Evolutionary conservation across 2,797 vertebrate species (phyloP), one percentile per base, ranked within the genome.

Genomic region (Chromis chromis): DNA sequence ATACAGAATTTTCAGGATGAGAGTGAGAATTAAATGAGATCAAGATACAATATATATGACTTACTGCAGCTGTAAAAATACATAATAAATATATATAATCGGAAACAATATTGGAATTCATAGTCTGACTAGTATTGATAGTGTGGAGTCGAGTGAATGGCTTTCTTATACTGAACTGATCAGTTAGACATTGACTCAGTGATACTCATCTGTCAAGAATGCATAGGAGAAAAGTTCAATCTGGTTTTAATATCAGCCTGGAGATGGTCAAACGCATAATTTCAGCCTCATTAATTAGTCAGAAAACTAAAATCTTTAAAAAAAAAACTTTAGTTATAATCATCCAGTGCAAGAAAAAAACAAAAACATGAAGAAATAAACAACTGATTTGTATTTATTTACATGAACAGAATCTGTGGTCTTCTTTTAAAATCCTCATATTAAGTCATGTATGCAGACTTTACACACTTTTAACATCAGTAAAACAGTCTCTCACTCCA

Each of bases 191-290:
- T n/a, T 56, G 59, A 72, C 54, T 74, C 74, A 74, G 27, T 58
- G 17, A 66, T 63, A 40, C 25, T 79, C 55, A 77, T 83, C 66
- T 54, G 42, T 58, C 72, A 79, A 55, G 68, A 86, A 84, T 68
- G 70, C 69, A 62, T 36, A 27, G 24, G 36, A 52, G 49, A 12
- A 52, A 50, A 60, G 14, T 24, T 1, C n/a, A 42, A 33, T 46
- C 61, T 81, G 69, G 62, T 21, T 81, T 70, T 61, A n/a, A 49
- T 27, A 59, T 72, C 1, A 52, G 0, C 12, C 12, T 60, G 21
- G 16, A 61, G 39, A 52, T 42, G 21, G 7, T 60, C 2, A 10
- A 17, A 28, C 24, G 1, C 42, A 31, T 9, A 6, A 48, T 49
- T 49, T 21, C 46, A 21, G 46, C 4, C n/a, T 49, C 8, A 1